Evolutionary conservation across 2,113 vertebrate genomes (phyloP), one percentile per base, ranked within the genome.

Genomic region (Sinocyclocheilus maitianheensis): DNA sequence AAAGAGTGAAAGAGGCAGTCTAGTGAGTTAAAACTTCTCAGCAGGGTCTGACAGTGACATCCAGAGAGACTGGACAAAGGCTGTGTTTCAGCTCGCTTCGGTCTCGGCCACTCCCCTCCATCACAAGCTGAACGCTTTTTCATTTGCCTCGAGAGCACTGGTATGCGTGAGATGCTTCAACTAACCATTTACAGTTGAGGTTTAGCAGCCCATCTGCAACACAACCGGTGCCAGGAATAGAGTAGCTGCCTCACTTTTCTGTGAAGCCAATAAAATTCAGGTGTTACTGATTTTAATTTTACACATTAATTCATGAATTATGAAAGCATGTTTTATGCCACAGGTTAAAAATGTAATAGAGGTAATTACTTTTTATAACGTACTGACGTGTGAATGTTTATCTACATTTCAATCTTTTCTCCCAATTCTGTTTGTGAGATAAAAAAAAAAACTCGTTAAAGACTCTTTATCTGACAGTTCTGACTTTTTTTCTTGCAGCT

Each of bases 11-110:
- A 88, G 76, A n/a, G 26, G 55, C 84, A 84, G 78, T 48, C 75
- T 72, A 83, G 89, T 88, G 89, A 90, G 87, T 91, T 89, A 88
- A 87, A 85, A 89, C 55, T 84, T 86, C 84, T 89, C 84, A 89
- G 24, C 63, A n/a, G 69, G 88, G 88, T 89, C 89, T 88, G 90
- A 88, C 83, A 88, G 84, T 22, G 37, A 90, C 84, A 85, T 85
- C 85, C 84, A 84, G 79, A 84, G 74, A 90, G 87, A 77, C 84
- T 72, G n/a, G 58, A 86, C 90, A 91, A 90, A 86, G 71, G 80
- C 51, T 81, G 81, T 3, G 2, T 87, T 76, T 88, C 60, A 77
- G 69, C 84, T 84, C 58, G 88, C 85, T 87, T 76, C 77, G 16
- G 84, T 85, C 75, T 88, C 55, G 63, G 40, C 58, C 14, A 65